Evolutionary conservation across 2,113 vertebrate species (phyloP).

Genomic region (Melanerpes aurifrons): DNA sequence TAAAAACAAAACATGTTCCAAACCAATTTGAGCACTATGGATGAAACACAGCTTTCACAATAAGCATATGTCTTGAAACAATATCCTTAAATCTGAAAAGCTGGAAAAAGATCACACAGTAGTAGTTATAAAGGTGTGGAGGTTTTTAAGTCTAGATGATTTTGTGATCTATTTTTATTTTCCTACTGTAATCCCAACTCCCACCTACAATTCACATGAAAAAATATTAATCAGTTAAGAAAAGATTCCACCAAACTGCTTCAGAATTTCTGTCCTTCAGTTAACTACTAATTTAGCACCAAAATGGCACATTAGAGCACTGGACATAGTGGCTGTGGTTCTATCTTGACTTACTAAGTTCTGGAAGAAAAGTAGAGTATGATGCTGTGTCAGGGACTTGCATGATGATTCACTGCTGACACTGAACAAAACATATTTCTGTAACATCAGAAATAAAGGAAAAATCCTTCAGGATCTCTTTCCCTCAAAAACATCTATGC

Average conservation of each 20-base stretch:
- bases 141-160: background rate
- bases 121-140: background rate
- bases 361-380: background rate
- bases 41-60: conserved; percentile 24
- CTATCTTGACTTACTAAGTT: background rate
- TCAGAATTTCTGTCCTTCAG: background rate
- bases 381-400: background rate
- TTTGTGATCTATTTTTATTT: conserved; percentile 37
- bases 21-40: background rate
- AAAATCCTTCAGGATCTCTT: background rate
- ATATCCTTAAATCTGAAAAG: background rate
- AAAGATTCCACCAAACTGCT: background rate
- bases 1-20: conserved; percentile 28
- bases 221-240: conserved; percentile 45
- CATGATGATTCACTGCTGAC: background rate
- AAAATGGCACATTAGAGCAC: background rate
- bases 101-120: background rate
- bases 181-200: background rate
- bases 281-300: background rate
- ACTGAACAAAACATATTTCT: background rate
- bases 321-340: background rate
- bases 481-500: background rate
- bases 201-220: conserved; percentile 4
- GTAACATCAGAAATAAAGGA: fast-evolving
- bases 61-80: background rate